Evolutionary conservation across 2,113 vertebrate genomes (phyloP), one percentile per base, ranked within the genome.

Genomic region (Nothoprocta pentlandii): DNA sequence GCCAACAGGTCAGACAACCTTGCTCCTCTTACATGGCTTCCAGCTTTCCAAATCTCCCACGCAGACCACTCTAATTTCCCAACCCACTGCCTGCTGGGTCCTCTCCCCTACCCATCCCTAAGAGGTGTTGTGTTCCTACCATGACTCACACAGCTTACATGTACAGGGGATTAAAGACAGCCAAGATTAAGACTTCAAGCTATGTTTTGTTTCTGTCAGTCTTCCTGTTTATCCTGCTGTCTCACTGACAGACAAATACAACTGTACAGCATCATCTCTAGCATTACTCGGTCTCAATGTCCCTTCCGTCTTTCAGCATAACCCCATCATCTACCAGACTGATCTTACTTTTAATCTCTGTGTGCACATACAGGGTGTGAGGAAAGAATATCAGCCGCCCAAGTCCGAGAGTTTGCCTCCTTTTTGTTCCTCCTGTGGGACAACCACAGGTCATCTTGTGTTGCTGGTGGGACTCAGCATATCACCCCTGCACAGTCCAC

Each of bases 401-500:
- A 4, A 75, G 23, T 58, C 46, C 67, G 30, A 93, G 22, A 13
- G 3, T 41, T 85, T 47, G 56, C 42, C 4, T 6, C 9, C 10
- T 70, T 36, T 77, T 54, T 22, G 1, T 59, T 22, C 63, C 41
- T 83, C 12, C 11, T 77, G 51, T 61, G 9, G 5, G 4, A 54
- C 28, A 17, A 79, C 4, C 17, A 74, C 9, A 70, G 36, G 58
- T 1, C 21, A 39, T 15, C 36, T 54, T 74, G 56, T 8, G 10
- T 36, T 63, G 21, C 62, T 64, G 53, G 10, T 71, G n/a, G 47
- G 62, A 34, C 44, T 75, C 20, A 14, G 30, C 26, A 4, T n/a
- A 63, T 41, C 0, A 0, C 28, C 30, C n/a, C 32, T 75, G 25
- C 21, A 23, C 8, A 23, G 1, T 16, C 23, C 56, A 89, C 59